Percentiles rank a stretch among this genome's conserved stretches.
These are phyloP conservation scores for Lithophane ornitopus DNA, from an alignment of 2,888 invertebrate species.

Conservation along the genomic window DNA sequence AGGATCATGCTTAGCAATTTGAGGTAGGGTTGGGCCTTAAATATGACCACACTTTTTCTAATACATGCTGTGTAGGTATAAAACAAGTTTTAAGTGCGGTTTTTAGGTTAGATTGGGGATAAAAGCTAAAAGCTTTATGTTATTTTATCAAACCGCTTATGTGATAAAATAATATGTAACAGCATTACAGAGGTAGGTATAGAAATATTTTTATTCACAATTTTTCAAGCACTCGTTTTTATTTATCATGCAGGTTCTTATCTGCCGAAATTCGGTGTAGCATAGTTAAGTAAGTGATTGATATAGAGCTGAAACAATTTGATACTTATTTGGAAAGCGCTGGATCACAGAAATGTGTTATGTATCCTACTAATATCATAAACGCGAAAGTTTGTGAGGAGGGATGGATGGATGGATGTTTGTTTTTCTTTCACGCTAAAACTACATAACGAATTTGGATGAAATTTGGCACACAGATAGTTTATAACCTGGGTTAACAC, in stretches of 20 bases:
- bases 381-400: no score
- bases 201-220: slow-evolving; percentile 6
- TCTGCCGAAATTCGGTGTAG: background rate
- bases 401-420: no score
- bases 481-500: no score
- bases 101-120: slow-evolving; percentile 12
- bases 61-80: background rate
- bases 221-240: background rate
- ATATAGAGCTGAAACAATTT: background rate
- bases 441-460: no score
- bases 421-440: no score
- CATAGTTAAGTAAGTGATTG: slow-evolving; percentile 1
- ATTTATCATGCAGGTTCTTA: slow-evolving; percentile 11
- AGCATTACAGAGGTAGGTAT: slow-evolving; percentile 14
- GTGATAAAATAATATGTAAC: slow-evolving; percentile 17
- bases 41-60: background rate
- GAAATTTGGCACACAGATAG: no score
- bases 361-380: no score
- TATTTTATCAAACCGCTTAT: slow-evolving; percentile 27
- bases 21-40: no score
- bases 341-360: slow-evolving; percentile 17
- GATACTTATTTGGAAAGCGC: background rate
- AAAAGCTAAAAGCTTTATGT: slow-evolving; percentile 38
- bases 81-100: slow-evolving; percentile 18
- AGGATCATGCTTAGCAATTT: no score